phyloP scores from a whole-genome alignment of 2,888 invertebrate species.

The Nowickia ferox region DNA sequence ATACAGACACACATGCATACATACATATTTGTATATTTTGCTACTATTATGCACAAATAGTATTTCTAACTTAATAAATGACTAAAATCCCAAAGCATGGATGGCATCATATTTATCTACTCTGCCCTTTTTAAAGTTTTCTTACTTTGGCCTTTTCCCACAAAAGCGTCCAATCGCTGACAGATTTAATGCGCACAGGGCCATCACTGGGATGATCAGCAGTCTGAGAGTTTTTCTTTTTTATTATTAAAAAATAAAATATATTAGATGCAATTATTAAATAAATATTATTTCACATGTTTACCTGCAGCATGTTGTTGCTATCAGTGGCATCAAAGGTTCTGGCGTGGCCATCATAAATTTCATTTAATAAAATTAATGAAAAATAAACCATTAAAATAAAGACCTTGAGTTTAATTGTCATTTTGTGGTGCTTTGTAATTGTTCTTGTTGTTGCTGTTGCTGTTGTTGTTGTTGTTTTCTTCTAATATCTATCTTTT shows the following conservation, averaged over 20 bases:
- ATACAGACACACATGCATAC: too few relatives aligned
- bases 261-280: neutral
- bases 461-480: neutral
- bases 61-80: neutral
- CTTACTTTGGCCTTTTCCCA: slow-evolving; percentile 56
- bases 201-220: neutral
- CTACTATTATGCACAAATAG: too few relatives aligned
- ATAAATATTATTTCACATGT: neutral
- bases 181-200: slow-evolving; percentile 31
- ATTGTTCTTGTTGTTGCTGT: slow-evolving; percentile 6
- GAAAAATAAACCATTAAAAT: slow-evolving; percentile 53
- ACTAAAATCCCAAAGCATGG: neutral
- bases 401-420: slow-evolving; percentile 55
- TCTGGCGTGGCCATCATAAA: slow-evolving; percentile 22
- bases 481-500: neutral
- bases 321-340: slow-evolving; percentile 25
- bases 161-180: slow-evolving; percentile 45
- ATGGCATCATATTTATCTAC: neutral
- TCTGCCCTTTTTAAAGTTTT: neutral
- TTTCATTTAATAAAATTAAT: slow-evolving; percentile 46
- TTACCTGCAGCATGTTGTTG: slow-evolving; percentile 25
- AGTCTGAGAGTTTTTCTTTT: slow-evolving; percentile 9
- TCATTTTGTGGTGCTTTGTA: slow-evolving; percentile 35
- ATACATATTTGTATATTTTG: too few relatives aligned
- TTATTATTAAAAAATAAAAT: neutral